Percentiles rank a stretch among this genome's conserved stretches.
These are phyloP conservation scores for Macroglossus sobrinus DNA, from an alignment of 2,113 vertebrate species.

Conservation along the genomic window DNA sequence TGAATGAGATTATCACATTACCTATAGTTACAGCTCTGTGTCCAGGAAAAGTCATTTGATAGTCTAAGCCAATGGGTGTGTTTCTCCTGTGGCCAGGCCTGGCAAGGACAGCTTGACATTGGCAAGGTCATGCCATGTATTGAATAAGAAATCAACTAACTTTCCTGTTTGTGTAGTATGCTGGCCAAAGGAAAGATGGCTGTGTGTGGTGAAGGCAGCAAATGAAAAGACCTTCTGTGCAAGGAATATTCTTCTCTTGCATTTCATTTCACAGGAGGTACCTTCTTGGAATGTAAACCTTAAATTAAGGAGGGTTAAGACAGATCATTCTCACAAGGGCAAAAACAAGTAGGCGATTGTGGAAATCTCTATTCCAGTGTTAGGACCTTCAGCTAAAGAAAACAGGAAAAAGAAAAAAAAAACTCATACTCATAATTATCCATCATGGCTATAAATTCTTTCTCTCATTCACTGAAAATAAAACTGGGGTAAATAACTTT, in stretches of 20 bases:
- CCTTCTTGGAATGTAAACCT: conserved; percentile 12
- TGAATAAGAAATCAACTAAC: conserved; percentile 63
- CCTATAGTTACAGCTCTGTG: background rate
- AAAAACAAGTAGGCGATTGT: background rate
- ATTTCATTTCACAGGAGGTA: conserved; percentile 22
- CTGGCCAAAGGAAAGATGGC: conserved; percentile 61
- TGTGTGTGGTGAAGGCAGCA: conserved; percentile 53
- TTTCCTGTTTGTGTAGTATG: conserved; percentile 63
- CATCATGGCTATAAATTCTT: background rate
- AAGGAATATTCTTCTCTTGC: conserved; percentile 40
- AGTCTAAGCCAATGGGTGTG: conserved; percentile 39
- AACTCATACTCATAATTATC: background rate
- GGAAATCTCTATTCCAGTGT: conserved; percentile 32
- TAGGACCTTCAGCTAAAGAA: conserved; percentile 26
- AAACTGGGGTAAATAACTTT: background rate
- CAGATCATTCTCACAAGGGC: background rate
- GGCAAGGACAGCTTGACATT: conserved; percentile 69
- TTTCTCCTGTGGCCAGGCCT: conserved; percentile 16
- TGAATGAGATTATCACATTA: background rate
- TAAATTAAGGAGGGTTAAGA: conserved; percentile 11
- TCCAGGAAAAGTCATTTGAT: conserved; percentile 42
- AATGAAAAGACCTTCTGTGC: conserved; percentile 73
- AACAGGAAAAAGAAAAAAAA: background rate
- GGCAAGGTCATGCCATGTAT: conserved; percentile 40
- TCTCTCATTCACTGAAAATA: conserved; percentile 44